phyloP scores from a whole-genome alignment of 1,140 invertebrate species.

The Drosophila melanogaster region Release_6_plus_ISO1_MT NT_033777.3:5167001-5167500 shows the following conservation, averaged over 20 bases:
- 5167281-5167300: not conserved
- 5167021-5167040: constrained; percentile 64
- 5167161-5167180: constrained; percentile 88
- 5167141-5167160: constrained; percentile 32
- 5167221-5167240: constrained; percentile 72
- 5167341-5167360: no score
- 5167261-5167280: constrained; percentile 56
- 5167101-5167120: not conserved
- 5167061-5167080: constrained; percentile 70
- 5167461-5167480: no score
- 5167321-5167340: no score
- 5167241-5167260: constrained; percentile 76
- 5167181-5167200: constrained; percentile 84
- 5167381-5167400: no score
- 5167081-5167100: constrained; percentile 59
- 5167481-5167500: no score
- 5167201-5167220: constrained; percentile 76
- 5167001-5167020: constrained; percentile 56
- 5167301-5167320: no score
- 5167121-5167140: not conserved
- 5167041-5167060: constrained; percentile 73
- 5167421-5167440: no score
- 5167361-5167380: no score
- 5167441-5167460: no score
- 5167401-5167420: no score